Evolutionary conservation across 2,113 vertebrate species (phyloP), one percentile per base, ranked within the genome.

Genomic region (Lutjanus erythropterus): DNA sequence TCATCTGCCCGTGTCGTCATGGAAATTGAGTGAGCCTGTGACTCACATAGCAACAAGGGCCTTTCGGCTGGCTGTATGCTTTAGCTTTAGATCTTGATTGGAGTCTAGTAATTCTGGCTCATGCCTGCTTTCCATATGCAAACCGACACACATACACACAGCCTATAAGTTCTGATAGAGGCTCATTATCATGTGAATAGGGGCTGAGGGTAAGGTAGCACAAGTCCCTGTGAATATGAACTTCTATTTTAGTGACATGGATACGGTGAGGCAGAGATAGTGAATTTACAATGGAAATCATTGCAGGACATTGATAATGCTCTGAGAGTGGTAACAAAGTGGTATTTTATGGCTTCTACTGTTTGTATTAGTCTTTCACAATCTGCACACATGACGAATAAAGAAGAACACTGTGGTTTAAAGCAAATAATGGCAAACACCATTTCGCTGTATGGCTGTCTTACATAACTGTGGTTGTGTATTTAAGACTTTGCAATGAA

Each of bases 341-440:
- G 90, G 75, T 83, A n/a, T 84, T 95, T 94, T 94, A 95, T 93
- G 85, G 87, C 84, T 35, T 41, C 74, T 71, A 6, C 68, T 94
- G 74, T 93, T 92, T 93, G 91, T 87, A 88, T 86, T 91, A 86
- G 88, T 84, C 87, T 74, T 86, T 92, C 47, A 83, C 56, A 88
- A 90, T 92, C 71, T 86, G 58, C 16, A 42, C 74, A 31, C 6
- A 25, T 5, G 64, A 18, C 4, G 7, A 49, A 55, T 62, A 55
- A 80, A 80, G 65, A 69, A 61, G 64, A 69, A 64, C 64, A 29
- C 84, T 78, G 80, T 92, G 78, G 80, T 60, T n/a, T 73, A 80
- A 66, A 69, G 86, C 85, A 91, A 89, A 91, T 87, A 90, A 64
- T 7, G 65, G 67, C 58, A 66, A 87, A 88, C 72, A 78, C 9